phyloP scores from a whole-genome alignment of 2,888 invertebrate species.

The Shargacucullia verbasci region DNA sequence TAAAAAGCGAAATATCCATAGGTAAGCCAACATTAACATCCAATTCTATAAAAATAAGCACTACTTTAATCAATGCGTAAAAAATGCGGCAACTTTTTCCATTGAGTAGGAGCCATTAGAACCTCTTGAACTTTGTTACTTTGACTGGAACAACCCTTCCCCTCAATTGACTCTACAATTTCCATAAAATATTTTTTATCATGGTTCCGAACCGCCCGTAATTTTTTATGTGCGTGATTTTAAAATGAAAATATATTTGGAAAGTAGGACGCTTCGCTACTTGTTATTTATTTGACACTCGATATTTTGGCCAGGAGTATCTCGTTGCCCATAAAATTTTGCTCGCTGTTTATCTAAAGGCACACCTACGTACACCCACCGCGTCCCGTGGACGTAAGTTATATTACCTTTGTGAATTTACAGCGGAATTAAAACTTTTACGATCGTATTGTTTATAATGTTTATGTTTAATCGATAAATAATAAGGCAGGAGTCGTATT shows the following conservation, averaged over 20 bases:
- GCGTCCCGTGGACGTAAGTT: conserved; percentile 14
- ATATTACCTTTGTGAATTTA: conserved; percentile 34
- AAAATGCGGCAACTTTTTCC: conserved; percentile 17
- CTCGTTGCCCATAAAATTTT: conserved; percentile 37
- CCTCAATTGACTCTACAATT: conserved; percentile 19
- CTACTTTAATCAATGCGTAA: conserved; percentile 27
- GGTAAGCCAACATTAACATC: too few relatives aligned
- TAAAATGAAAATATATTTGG: conserved; percentile 45
- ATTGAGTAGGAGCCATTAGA: conserved; percentile 13
- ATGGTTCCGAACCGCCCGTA: conserved; percentile 53
- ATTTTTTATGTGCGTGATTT: conserved; percentile 34
- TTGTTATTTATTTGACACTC: conserved; percentile 49
- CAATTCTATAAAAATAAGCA: too few relatives aligned
- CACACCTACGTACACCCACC: conserved; percentile 2
- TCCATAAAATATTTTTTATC: conserved; percentile 38
- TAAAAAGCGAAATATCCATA: too few relatives aligned
- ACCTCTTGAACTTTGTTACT: conserved; percentile 32
- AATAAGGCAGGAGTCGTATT: conserved; percentile 19
- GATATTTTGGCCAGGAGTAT: conserved; percentile 43
- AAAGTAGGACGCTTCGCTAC: conserved; percentile 21
- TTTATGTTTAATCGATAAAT: conserved; percentile 48
- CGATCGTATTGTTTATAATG: conserved; percentile 33
- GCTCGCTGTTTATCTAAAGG: conserved; percentile 20
- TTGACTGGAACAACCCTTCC: conserved; percentile 12
- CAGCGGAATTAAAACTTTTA: conserved; percentile 36